Conservation (phyloP, 1,140 invertebrate species). For the Cyrtorhinus lividipennis region DNA sequence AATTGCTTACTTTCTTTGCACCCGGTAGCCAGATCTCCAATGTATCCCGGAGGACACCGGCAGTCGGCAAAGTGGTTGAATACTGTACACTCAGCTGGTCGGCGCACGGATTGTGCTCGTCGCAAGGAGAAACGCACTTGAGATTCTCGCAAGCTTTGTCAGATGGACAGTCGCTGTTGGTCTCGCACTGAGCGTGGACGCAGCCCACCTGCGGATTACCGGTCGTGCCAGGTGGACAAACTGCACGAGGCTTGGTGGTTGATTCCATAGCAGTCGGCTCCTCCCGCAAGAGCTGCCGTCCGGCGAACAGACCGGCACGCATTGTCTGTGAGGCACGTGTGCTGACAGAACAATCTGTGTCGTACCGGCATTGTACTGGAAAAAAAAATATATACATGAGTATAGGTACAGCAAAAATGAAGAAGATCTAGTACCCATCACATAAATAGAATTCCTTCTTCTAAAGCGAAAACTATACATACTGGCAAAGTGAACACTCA, state of each 20-base stretch:
- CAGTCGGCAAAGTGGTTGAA: slow-evolving; percentile 62
- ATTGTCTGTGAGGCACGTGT: slow-evolving; percentile 60
- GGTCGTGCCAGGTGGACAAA: slow-evolving; percentile 61
- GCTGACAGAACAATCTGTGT: slow-evolving; percentile 59
- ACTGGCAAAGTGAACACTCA: too few species aligned
- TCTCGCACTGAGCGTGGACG: slow-evolving; percentile 56
- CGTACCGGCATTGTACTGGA: slow-evolving; percentile 47
- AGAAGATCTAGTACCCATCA: too few species aligned
- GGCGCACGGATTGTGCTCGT: slow-evolving; percentile 45
- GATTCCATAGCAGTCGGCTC: slow-evolving; percentile 50
- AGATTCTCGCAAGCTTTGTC: slow-evolving; percentile 63
- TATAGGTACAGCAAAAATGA: too few species aligned
- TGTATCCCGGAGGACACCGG: slow-evolving; percentile 59
- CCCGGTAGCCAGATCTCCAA: slow-evolving; percentile 45
- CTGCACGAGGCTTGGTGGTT: slow-evolving; percentile 68
- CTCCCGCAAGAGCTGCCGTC: slow-evolving; percentile 49
- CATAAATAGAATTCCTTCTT: too few species aligned
- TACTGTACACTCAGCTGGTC: slow-evolving; percentile 54
- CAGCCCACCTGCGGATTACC: slow-evolving; percentile 68
- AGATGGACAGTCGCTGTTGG: slow-evolving; percentile 56
- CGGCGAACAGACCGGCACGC: slow-evolving; percentile 57
- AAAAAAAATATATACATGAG: too few species aligned
- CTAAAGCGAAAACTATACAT: too few species aligned
- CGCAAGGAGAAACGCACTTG: slow-evolving; percentile 63
- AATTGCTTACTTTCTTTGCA: slow-evolving; percentile 40